Evolutionary conservation across 2,888 invertebrate genomes (phyloP), one percentile per base, ranked within the genome.

Genomic region (Ichneumoninae sp.): DNA sequence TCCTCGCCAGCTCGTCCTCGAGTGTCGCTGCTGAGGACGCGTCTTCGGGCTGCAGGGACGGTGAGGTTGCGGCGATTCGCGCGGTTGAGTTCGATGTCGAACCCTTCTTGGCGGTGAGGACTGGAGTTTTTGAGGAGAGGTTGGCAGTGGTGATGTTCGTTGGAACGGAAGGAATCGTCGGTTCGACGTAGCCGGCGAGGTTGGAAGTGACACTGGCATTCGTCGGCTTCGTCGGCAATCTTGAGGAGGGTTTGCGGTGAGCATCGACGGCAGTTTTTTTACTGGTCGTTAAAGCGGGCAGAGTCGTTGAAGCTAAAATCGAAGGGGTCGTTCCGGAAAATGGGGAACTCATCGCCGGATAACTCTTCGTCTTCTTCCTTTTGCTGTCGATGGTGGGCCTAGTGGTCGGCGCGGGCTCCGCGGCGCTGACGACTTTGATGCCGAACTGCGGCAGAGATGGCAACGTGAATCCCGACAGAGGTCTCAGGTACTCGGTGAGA

Each of bases 361-460:
- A 54, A 26, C 57, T 10, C 44, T 81, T 75, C 2, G 4, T 77
- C 26, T 69, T 77, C 8, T 52, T 74, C 13, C 40, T 77, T 50
- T 54, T 62, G 0, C 4, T 65, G 0, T 81, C 84, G 30, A 54
- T 19, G 4, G 19, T 76, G 1, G 47, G 8, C 50, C 50, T 22
- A 0, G 54, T 16, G 4, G 30, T 44, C 1, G 76, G 65, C 22
- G 69, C 77, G 1, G 81, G 60, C 60, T 83, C 86, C 10, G 71
- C 13, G 1, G 86, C 86, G 44, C 86, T 85, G n/a, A 83, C 86
- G 26, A 86, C 77, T 40, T 72, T 81, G 8, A 86, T 85, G 8
- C 85, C 86, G 26, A 86, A 83, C 70, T 80, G 72, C 4, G 85
- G 85, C 33, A 86, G 79, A 1, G 79, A 57, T 6, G 86, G 86